Percentiles rank a stretch among this genome's conserved stretches.
These are phyloP conservation scores for Intellagama lesueurii DNA, from an alignment of 2,797 vertebrate species.

Conservation along the genomic window DNA sequence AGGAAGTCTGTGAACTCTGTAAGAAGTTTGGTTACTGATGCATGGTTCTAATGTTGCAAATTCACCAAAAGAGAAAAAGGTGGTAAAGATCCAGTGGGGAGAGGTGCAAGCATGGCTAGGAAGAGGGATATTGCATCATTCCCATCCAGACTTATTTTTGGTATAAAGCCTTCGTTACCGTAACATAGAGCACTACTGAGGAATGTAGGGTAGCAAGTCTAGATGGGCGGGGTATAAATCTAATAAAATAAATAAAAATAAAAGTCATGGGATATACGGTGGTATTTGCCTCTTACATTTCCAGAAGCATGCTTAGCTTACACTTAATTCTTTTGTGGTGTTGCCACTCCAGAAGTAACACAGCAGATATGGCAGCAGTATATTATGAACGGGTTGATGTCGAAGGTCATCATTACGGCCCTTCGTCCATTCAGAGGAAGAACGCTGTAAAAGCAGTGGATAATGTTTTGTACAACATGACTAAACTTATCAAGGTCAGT, in stretches of 20 bases:
- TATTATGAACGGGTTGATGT: conserved; percentile 94
- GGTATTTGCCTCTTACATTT: neutral
- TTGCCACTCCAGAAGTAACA: conserved; percentile 71
- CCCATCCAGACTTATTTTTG: neutral
- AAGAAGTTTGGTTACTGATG: neutral
- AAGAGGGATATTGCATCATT: neutral
- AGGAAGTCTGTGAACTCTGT: neutral
- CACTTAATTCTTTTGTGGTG: neutral
- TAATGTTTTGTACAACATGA: conserved; percentile 82
- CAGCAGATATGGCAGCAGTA: conserved; percentile 86
- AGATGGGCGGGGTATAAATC: too few relatives aligned
- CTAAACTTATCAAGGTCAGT: conserved; percentile 85
- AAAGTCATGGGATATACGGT: neutral
- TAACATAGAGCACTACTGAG: neutral
- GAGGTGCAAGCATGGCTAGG: neutral
- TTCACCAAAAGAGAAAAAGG: too few relatives aligned
- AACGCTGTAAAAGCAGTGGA: conserved; percentile 84
- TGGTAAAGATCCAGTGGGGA: neutral
- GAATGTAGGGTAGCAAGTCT: neutral
- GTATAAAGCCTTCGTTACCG: neutral
- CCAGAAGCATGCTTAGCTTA: neutral
- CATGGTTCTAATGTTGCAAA: neutral
- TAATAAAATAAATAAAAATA: too few relatives aligned
- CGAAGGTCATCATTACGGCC: conserved; percentile 92
- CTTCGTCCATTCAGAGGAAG: conserved; percentile 84